Base-by-base conservation (phyloP, 2,888 invertebrate genomes). In the Phortica okadai region DNA sequence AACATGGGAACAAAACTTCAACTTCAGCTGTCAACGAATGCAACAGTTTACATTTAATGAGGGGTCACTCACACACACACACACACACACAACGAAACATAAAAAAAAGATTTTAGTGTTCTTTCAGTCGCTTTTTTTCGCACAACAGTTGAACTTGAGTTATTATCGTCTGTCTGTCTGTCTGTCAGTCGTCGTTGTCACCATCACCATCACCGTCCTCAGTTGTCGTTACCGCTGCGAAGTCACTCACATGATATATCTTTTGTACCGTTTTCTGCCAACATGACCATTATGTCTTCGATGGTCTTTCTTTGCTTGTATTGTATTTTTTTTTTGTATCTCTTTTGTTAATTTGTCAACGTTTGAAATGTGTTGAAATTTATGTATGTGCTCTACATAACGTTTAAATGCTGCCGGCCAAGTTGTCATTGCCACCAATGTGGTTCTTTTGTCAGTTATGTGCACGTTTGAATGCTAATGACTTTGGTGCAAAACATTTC, bases 1-100 rank as follows among this genome's bases (percentile, higher is more conserved):
- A 66, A 67, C 72, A 86, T 86, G 88, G 84, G 86, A 86, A 87
- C 80, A 79, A 80, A 77, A 58, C 58, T 58, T 33, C 59, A 75
- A 62, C 59, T 54, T 73, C 74, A 69, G 42, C 78, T 74, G 79
- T 73, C 77, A 79, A 44, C 62, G 59, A 62, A 58, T 85, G 84
- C 84, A 89, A 87, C 89, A 86, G 83, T 84, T 88, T 82, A 82
- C 88, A 84, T 88, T 88, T 82, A 84, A 89, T 84, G 83, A 80
- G 80, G 80, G 75, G 79, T 82, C 80, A 62, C 33, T 62, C 16
- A 59, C 16, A 21, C 25, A 62, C 6, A 25, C 62, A 62, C 25
- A 21, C 59, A 59, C 16, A 16, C n/a, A 59, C 59, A 16, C 16
- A 56, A 14, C 16, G 10, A 54, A 54, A 2, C 54, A 33, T 50